A percentile compares a stretch with the other conserved stretches of the same genome.
phyloP scores from a whole-genome alignment of 2,888 invertebrate species.

The Cryptocephalus primarius region DNA sequence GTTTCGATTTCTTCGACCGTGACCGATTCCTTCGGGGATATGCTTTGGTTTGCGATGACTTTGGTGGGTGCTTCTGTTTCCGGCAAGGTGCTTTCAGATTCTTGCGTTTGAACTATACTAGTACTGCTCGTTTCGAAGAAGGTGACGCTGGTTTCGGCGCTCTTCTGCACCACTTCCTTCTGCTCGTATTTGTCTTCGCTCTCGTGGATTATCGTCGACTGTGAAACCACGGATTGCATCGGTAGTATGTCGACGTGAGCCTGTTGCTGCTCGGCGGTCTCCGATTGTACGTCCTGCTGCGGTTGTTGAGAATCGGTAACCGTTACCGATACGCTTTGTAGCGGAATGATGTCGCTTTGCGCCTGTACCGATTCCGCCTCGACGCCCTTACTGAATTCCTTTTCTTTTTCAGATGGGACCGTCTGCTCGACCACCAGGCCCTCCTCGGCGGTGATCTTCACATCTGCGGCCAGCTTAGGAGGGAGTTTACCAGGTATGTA shows the following conservation, averaged over 20 bases:
- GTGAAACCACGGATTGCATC: conserved; percentile 48
- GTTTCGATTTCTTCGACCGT: conserved; percentile 48
- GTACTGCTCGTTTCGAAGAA: conserved; percentile 48
- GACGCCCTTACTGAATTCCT: conserved; percentile 38
- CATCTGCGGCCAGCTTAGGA: conserved; percentile 47
- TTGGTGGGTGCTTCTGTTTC: conserved; percentile 41
- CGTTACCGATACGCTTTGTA: conserved; percentile 49
- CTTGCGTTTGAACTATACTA: conserved; percentile 51
- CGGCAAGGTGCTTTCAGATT: conserved; percentile 50
- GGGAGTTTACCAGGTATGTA: conserved; percentile 49
- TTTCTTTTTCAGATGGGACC: conserved; percentile 56
- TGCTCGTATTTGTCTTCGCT: conserved; percentile 44
- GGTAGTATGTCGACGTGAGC: conserved; percentile 52
- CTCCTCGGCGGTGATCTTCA: conserved; percentile 50
- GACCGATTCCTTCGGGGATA: conserved; percentile 50
- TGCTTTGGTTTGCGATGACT: conserved; percentile 45
- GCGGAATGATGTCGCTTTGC: conserved; percentile 40
- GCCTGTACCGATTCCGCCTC: conserved; percentile 38
- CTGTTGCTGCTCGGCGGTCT: conserved; percentile 39
- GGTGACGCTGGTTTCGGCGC: conserved; percentile 41
- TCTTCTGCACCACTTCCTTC: conserved; percentile 33
- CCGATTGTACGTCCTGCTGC: conserved; percentile 42
- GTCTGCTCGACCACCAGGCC: conserved; percentile 46
- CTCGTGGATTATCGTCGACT: conserved; percentile 49
- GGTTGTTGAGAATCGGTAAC: conserved; percentile 55